Conservation (phyloP, 2,797 vertebrate genomes). For the Eulemur mongoz region DNA sequence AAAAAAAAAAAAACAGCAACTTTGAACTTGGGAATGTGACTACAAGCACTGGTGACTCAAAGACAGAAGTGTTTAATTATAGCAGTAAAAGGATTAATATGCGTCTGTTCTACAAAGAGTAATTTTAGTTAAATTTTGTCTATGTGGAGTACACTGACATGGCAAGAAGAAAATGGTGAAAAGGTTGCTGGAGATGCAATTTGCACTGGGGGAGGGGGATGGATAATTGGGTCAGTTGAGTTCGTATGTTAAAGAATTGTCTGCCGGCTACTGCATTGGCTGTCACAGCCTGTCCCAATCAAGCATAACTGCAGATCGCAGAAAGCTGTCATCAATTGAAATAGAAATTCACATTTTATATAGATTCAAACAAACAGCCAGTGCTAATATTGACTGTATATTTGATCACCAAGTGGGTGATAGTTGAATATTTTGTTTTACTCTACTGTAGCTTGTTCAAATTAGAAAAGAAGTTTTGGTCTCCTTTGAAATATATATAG, state of each 20-base stretch:
- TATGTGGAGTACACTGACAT: constrained; percentile 30
- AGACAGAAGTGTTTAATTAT: constrained; percentile 80
- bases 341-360: constrained; percentile 71
- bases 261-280: constrained; percentile 77
- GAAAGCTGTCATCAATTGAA: constrained; percentile 81
- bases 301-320: constrained; percentile 79
- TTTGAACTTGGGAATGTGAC: constrained; percentile 72
- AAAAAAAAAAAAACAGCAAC: constrained; percentile 37
- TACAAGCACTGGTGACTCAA: constrained; percentile 71
- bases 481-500: constrained; percentile 16
- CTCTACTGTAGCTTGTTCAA: constrained; percentile 9
- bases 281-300: constrained; percentile 84
- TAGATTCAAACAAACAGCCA: constrained; percentile 71
- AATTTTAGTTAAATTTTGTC: constrained; percentile 76
- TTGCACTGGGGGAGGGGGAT: constrained; percentile 75
- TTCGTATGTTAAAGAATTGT: constrained; percentile 83
- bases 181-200: constrained; percentile 70
- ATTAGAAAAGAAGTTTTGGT: neutral
- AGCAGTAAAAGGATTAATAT: constrained; percentile 64
- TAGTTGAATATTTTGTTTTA: neutral
- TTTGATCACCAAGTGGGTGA: neutral
- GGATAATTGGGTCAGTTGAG: constrained; percentile 82
- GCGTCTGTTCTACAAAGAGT: constrained; percentile 76
- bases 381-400: constrained; percentile 48
- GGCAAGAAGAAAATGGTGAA: constrained; percentile 77